Base-by-base conservation (phyloP, 2,888 invertebrate genomes). In the Ochropleura leucogaster region DNA sequence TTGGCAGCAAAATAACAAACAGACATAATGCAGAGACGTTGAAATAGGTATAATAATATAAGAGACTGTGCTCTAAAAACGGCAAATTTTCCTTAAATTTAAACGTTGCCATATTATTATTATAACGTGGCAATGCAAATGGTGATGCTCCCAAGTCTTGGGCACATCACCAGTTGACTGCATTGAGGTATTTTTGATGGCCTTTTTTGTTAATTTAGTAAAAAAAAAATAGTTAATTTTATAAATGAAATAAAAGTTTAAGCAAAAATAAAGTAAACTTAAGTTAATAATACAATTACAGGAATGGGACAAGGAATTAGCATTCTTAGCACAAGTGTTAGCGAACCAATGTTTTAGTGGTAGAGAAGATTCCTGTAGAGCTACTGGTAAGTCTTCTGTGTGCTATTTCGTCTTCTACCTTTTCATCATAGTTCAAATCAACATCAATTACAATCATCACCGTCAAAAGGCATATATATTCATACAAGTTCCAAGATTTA, bases 221-320 rank as follows among this genome's bases (percentile, higher is more conserved):
- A 30, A 30, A 30, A 30, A 30, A 30, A 30, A 30, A 3, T 30
- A 30, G 30, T 30, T 30, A 30, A 30, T 30, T 30, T 30, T 30
- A 30, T 30, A 30, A 30, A 30, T 30, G 1, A 30, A 30, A 30
- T 30, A 30, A 30, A 53, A 53, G 53, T 2, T 53, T 53, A 53
- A 53, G 9, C n/a, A 8, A 46, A 46, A 46, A 46, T 9, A 7
- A 9, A 7, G 9, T n/a, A 18, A n/a, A 4, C n/a, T 53, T 53
- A n/a, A 51, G n/a, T 12, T 49, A 49, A 18, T 16, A n/a, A 40
- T 60, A 0, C 14, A n/a, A 78, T 74, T 79, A 8, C 68, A 80
- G 80, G 57, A 67, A 76, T 81, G 82, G 82, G 84, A 83, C 9
- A 53, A n/a, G 14, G 84, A 83, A 57, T 16, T 83, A n/a, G 76